Evolutionary conservation across 1,140 invertebrate species (phyloP), one percentile per base, ranked within the genome.

Genomic region (Nasonia giraulti): DNA sequence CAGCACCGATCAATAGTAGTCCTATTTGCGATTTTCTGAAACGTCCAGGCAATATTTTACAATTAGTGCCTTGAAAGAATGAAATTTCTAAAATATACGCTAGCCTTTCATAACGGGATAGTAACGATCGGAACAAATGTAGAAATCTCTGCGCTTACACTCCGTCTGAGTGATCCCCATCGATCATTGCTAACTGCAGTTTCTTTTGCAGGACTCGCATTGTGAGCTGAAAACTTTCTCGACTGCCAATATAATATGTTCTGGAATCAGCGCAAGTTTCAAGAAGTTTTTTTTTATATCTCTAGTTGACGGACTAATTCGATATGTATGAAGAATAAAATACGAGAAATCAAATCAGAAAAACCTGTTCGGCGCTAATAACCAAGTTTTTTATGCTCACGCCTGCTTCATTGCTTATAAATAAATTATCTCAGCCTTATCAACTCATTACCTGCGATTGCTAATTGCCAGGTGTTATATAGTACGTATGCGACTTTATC

Each of bases 201-300:
- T 77, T 98, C 95, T 89, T 96, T 96, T 0, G 99, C 97, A 0
- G 98, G 98, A 91, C 97, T 99, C 12, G 97, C 95, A 91, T 99
- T 99, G 88, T 98, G 99, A 62, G 20, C 17, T 62, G 6, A 62
- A 62, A 62, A 62, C 55, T 62, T 62, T 20, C 55, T 62, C 55
- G 17, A 62, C 55, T 62, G 20, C 20, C 55, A 62, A 62, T 55
- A 55, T 37, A 14, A 14, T 62, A 17, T 50, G 14, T 2, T 37
- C 33, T n/a, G 20, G 14, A n/a, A 62, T 6, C 17, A 62, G 6
- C 6, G 55, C 17, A 62, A 62, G 55, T 62, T 62, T 62, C 17
- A 50, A 50, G 47, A 62, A 62, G 17, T 14, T 0, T 55, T 62
- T 62, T 55, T 55, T 55, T 55, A 2, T 55, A 55, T 55, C 2